These are phyloP conservation scores for Corapipo altera DNA, from an alignment of 2,113 vertebrate species.

Conservation along the genomic window DNA sequence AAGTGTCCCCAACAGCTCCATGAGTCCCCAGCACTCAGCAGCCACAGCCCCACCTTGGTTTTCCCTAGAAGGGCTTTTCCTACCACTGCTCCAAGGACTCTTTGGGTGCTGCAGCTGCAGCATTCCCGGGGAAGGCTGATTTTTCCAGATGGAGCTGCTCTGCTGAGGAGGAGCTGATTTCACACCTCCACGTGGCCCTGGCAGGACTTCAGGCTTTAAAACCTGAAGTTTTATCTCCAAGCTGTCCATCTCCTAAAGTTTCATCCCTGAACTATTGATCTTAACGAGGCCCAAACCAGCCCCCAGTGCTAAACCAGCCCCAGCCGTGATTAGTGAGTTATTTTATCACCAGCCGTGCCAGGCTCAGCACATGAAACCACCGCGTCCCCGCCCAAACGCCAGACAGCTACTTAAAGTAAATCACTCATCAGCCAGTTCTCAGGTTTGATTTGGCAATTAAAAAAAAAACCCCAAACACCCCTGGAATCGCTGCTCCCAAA, in stretches of 20 bases:
- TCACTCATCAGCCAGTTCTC: neutral
- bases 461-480: neutral
- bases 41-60: neutral
- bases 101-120: neutral
- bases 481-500: neutral
- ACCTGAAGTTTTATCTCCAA: no score
- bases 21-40: rapidly evolving
- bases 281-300: rapidly evolving
- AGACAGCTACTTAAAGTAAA: neutral
- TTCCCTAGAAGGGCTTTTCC: neutral
- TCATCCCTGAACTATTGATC: neutral
- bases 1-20: rapidly evolving
- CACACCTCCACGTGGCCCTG: neutral
- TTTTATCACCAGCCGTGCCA: neutral
- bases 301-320: rapidly evolving
- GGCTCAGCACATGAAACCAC: neutral
- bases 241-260: neutral
- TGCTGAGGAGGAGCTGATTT: neutral
- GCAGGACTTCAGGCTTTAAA: neutral
- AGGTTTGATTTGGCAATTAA: neutral
- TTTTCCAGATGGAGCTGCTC: rapidly evolving
- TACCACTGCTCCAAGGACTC: rapidly evolving
- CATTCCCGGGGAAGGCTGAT: rapidly evolving
- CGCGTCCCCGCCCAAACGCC: rapidly evolving
- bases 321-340: neutral